Conservation (phyloP, 2,888 invertebrate genomes). For the Trichopria drosophilae region DNA sequence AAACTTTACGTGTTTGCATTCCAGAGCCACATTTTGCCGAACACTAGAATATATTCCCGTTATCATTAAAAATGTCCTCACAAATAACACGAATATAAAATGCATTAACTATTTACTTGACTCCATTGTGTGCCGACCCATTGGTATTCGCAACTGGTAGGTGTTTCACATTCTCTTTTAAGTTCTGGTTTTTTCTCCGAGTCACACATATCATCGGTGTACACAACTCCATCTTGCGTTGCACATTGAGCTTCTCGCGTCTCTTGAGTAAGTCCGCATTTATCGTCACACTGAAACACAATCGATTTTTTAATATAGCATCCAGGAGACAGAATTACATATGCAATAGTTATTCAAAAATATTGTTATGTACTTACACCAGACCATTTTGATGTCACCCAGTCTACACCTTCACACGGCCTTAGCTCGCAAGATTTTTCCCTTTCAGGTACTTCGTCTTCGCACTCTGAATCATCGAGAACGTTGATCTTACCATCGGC, state of each 20-base stretch:
- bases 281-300: conserved; percentile 69
- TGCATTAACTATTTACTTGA: conserved; percentile 64
- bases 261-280: conserved; percentile 75
- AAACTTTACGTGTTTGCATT: conserved; percentile 79
- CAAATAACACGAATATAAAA: neutral
- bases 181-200: conserved; percentile 67
- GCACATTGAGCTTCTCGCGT: conserved; percentile 76
- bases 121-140: conserved; percentile 96
- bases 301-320: neutral
- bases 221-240: conserved; percentile 69
- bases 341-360: conserved; percentile 11
- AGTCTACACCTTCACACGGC: conserved; percentile 90
- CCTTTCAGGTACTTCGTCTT: conserved; percentile 70
- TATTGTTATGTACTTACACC: conserved; percentile 80
- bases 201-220: conserved; percentile 72
- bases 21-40: conserved; percentile 87
- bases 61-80: neutral
- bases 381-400: conserved; percentile 85
- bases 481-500: conserved; percentile 68
- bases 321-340: conserved; percentile 17
- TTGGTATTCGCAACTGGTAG: conserved; percentile 71
- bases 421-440: conserved; percentile 74
- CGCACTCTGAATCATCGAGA: conserved; percentile 68
- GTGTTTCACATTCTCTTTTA: conserved; percentile 68
- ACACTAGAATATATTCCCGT: conserved; percentile 64